phyloP scores from a whole-genome alignment of 2,113 vertebrate genomes.

The Todiramphus saurophagus region DNA sequence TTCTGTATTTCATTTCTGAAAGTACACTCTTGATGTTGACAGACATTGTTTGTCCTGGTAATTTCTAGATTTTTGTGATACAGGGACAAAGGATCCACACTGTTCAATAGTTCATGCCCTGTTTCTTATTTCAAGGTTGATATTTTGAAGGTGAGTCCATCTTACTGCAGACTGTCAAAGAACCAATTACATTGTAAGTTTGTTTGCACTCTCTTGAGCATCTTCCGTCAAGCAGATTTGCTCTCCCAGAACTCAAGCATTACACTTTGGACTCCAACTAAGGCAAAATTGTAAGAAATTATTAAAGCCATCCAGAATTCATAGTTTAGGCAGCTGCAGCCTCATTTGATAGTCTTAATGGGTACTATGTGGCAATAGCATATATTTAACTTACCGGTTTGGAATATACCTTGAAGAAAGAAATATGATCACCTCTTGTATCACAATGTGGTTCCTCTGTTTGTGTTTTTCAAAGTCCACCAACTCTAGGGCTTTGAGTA shows the following conservation, averaged over 20 bases:
- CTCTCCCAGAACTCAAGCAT: neutral
- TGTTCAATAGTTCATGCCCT: neutral
- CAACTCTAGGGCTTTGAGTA: neutral
- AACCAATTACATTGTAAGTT: neutral
- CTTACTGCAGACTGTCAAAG: neutral
- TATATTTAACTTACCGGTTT: neutral
- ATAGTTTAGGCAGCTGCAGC: neutral
- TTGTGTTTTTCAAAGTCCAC: neutral
- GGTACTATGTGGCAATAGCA: neutral
- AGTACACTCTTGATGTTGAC: neutral
- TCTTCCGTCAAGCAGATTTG: neutral
- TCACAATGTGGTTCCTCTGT: neutral
- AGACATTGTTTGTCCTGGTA: neutral
- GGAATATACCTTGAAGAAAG: neutral
- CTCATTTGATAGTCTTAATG: neutral
- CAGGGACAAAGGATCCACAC: neutral
- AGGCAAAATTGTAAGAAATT: neutral
- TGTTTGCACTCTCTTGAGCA: neutral
- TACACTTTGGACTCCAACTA: neutral
- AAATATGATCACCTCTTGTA: neutral
- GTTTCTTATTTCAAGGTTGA: neutral
- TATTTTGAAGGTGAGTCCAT: neutral
- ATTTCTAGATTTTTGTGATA: neutral
- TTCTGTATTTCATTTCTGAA: neutral
- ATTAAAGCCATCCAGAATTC: neutral